phyloP scores from a whole-genome alignment of 1,140 invertebrate genomes.

The Cotesia chilonis region DNA sequence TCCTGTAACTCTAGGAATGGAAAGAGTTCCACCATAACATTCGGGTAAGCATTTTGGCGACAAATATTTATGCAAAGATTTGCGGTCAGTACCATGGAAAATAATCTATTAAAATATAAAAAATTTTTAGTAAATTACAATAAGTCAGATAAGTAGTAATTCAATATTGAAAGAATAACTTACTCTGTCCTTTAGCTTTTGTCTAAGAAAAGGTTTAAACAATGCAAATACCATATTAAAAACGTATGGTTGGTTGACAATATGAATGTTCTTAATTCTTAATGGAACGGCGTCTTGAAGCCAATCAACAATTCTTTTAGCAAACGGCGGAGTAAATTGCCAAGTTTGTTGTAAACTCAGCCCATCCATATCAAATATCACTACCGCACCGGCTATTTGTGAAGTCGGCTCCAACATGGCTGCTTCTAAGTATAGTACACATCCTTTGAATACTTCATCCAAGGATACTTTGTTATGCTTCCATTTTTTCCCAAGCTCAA shows the following conservation, averaged over 20 bases:
- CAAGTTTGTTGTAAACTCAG: slow-evolving; percentile 80
- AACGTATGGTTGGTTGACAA: slow-evolving; percentile 87
- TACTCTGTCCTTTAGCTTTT: slow-evolving; percentile 75
- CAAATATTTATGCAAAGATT: slow-evolving; percentile 81
- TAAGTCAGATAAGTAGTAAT: too few relatives aligned
- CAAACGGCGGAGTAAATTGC: slow-evolving; percentile 84
- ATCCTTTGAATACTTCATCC: slow-evolving; percentile 85
- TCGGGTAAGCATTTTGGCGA: slow-evolving; percentile 80
- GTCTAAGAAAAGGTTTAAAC: slow-evolving; percentile 85
- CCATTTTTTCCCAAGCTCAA: slow-evolving; percentile 86
- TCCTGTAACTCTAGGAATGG: slow-evolving; percentile 72
- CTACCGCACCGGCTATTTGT: slow-evolving; percentile 79
- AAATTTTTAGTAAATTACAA: slow-evolving; percentile 9
- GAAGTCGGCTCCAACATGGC: slow-evolving; percentile 81
- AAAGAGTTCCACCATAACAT: slow-evolving; percentile 80
- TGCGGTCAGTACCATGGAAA: slow-evolving; percentile 85
- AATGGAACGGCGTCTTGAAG: slow-evolving; percentile 83
- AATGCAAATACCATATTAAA: slow-evolving; percentile 89
- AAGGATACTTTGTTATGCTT: slow-evolving; percentile 80
- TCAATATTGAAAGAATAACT: slow-evolving; percentile 39
- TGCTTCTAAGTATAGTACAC: slow-evolving; percentile 80
- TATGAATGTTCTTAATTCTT: slow-evolving; percentile 85
- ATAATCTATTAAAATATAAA: slow-evolving; percentile 69
- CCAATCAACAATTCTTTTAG: slow-evolving; percentile 83
- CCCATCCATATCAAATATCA: slow-evolving; percentile 87